Conservation (phyloP, 2,797 vertebrate genomes). For the Sitta carolinensis region DNA sequence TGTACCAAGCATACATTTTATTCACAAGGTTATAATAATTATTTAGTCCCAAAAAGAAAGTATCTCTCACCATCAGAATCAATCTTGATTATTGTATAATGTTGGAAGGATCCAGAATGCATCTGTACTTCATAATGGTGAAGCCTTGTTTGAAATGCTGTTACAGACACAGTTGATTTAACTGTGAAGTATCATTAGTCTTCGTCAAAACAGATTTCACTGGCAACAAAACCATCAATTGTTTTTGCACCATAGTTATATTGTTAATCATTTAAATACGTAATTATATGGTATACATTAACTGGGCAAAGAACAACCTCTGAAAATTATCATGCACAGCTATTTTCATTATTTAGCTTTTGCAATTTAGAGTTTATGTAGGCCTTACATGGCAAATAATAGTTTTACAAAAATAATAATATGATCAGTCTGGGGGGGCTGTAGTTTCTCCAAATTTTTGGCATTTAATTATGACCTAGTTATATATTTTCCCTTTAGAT, state of each 20-base stretch:
- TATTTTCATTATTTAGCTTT: slow-evolving; percentile 3
- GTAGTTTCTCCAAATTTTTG: neutral
- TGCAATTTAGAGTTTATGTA: neutral
- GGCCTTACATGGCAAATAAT: neutral
- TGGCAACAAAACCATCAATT: slow-evolving; percentile 6
- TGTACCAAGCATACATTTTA: neutral
- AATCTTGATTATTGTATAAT: neutral
- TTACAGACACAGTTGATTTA: neutral
- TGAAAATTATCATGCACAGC: neutral
- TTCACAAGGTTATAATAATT: neutral
- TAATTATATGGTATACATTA: slow-evolving; percentile 14
- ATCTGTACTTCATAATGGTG: neutral
- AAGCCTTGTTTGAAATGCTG: neutral
- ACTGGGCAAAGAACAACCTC: neutral
- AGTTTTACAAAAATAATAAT: neutral
- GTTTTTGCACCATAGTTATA: neutral
- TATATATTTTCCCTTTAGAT: neutral
- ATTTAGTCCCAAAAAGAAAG: neutral
- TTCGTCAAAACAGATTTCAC: slow-evolving; percentile 35
- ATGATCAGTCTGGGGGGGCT: neutral
- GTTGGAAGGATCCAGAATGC: neutral
- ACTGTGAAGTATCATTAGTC: neutral
- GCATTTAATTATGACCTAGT: neutral
- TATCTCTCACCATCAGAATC: neutral
- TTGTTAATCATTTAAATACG: slow-evolving; percentile 10